These are phyloP conservation scores for Hyla sarda DNA, from an alignment of 2,113 vertebrate species.

Conservation along the genomic window DNA sequence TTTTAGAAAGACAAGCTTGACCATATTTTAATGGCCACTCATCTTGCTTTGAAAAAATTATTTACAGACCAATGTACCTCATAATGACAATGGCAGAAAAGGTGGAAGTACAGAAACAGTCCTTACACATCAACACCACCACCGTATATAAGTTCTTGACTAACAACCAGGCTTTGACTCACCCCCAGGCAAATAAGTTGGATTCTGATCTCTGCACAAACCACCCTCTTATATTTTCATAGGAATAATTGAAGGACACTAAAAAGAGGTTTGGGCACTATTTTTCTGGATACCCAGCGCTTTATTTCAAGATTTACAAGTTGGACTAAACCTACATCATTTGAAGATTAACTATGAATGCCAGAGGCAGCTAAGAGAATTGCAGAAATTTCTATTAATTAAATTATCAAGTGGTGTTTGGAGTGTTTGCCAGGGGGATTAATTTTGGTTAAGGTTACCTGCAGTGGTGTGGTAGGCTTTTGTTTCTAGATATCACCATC, in stretches of 20 bases:
- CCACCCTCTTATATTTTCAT: background rate
- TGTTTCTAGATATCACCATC: slow-evolving; percentile 19
- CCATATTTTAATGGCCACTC: slow-evolving; percentile 43
- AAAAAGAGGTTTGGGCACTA: background rate
- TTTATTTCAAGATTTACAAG: background rate
- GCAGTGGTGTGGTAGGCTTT: slow-evolving; percentile 16
- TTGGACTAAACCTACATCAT: slow-evolving; percentile 3
- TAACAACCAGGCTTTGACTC: background rate
- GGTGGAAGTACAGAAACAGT: background rate
- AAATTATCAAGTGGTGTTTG: background rate
- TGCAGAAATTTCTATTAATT: background rate
- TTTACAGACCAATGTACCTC: slow-evolving; percentile 32
- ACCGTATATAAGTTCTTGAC: background rate
- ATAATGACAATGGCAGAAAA: slow-evolving; percentile 21
- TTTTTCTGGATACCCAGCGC: background rate
- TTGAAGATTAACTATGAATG: background rate
- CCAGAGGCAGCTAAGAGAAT: slow-evolving; percentile 4
- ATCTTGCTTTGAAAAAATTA: slow-evolving; percentile 34
- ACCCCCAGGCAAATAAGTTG: background rate
- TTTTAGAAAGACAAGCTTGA: slow-evolving; percentile 29
- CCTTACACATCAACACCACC: background rate
- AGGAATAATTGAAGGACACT: background rate
- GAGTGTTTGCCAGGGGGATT: background rate
- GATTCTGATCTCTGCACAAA: slow-evolving; percentile 19
- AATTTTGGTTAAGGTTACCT: background rate